These are phyloP conservation scores for Argyrosomus regius DNA, from an alignment of 2,797 vertebrate genomes.

Conservation along the genomic window DNA sequence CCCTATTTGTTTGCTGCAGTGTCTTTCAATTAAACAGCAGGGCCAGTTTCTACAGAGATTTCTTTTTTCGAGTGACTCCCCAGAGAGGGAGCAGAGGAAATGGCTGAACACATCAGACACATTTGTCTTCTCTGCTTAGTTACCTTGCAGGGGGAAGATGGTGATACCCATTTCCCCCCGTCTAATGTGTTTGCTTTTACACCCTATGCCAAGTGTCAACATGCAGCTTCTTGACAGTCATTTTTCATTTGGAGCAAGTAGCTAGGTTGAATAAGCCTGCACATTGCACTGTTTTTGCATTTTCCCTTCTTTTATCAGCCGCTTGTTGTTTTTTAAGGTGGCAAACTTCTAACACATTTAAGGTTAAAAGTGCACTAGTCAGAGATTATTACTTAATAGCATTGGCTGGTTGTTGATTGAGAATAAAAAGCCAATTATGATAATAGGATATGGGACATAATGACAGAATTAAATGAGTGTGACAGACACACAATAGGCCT, in stretches of 20 bases:
- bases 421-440: constrained; percentile 84
- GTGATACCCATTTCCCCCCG: constrained; percentile 74
- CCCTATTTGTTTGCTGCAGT: constrained; percentile 48
- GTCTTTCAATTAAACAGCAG: constrained; percentile 69
- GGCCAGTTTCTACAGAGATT: constrained; percentile 49
- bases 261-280: constrained; percentile 43
- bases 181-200: constrained; percentile 77
- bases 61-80: constrained; percentile 60
- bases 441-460: constrained; percentile 85
- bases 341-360: constrained; percentile 62
- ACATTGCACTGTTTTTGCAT: constrained; percentile 14
- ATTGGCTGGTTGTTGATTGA: constrained; percentile 82
- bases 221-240: constrained; percentile 68
- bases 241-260: constrained; percentile 69
- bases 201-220: constrained; percentile 71
- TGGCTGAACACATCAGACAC: constrained; percentile 70
- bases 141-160: constrained; percentile 69
- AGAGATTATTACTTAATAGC: constrained; percentile 83
- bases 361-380: constrained; percentile 79
- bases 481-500: constrained; percentile 83
- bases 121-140: constrained; percentile 72
- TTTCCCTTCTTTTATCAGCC: constrained; percentile 24
- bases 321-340: constrained; percentile 43
- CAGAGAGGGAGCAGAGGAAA: constrained; percentile 68
- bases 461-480: constrained; percentile 84